Base-by-base conservation (phyloP, 2,888 invertebrate genomes). In the Euplagia quadripunctaria region DNA sequence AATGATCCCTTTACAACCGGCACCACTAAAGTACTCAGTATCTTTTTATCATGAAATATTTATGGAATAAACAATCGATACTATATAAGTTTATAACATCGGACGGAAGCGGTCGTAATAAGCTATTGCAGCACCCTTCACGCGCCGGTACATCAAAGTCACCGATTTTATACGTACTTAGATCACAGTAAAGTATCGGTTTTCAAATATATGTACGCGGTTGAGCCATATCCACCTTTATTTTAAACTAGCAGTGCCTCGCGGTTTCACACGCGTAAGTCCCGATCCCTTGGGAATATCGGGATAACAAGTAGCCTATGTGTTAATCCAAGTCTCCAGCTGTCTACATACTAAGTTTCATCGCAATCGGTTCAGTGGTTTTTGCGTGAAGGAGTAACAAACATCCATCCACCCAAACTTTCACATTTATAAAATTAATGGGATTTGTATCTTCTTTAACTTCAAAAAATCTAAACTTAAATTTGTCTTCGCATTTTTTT, bases 21-120 rank as follows among this genome's bases (percentile, higher is more conserved):
- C 12, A 58, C 58, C 17, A 49, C 9, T 66, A 17, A 51, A 66
- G 66, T 51, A 41, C 41, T 9, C 41, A 49, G 17, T 41, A 31
- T 12, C 51, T 66, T 65, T 66, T 51, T 66, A 66, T 41, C 51
- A 66, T 7, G 17, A 17, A 51, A 20, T 66, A 31, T 49, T 49
- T 66, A 66, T 66, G 16, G 49, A 66, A 79, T 81, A 73, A 78
- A 83, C 68, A 73, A 80, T 75, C 41, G 65, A 71, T 74, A 64
- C 71, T 72, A 71, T 74, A 71, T 75, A 63, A 58, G 71, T 64
- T 51, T 46, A 51, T 70, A 55, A 64, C n/a, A 64, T 67, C 20
- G 17, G 78, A 79, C 83, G 83, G 85, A 84, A 84, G 77, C 76
- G 42, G 69, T 64, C 31, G 71, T 82, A 78, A 82, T 79, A 75